phyloP scores from a whole-genome alignment of 2,888 invertebrate species.

The Aelia acuminata region DNA sequence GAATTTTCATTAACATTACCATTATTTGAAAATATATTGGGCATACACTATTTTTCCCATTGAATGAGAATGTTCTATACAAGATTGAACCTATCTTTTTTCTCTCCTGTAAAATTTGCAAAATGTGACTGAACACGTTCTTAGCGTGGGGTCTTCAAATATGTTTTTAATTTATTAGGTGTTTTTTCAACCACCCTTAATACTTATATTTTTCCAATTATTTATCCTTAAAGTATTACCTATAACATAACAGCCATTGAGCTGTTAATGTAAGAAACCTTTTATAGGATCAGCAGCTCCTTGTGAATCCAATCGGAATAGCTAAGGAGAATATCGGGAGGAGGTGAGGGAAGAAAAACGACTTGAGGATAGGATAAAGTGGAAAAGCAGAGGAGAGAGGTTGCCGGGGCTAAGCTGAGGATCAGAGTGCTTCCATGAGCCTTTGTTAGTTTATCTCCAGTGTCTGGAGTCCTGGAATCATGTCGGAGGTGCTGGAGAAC shows the following conservation, averaged over 20 bases:
- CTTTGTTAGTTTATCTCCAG: conserved; percentile 29
- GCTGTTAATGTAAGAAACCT: neutral
- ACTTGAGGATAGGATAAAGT: neutral
- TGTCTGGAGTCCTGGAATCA: neutral
- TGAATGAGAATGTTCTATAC: too few relatives aligned
- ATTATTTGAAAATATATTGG: too few relatives aligned
- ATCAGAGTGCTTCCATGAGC: neutral
- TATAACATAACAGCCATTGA: too few relatives aligned
- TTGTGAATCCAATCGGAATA: neutral
- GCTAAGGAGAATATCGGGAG: neutral
- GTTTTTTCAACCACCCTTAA: too few relatives aligned
- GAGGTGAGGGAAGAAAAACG: neutral
- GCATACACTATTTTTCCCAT: too few relatives aligned
- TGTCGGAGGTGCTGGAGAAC: neutral
- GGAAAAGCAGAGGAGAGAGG: neutral
- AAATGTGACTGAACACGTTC: too few relatives aligned
- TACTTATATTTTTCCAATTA: too few relatives aligned
- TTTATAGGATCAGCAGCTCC: neutral
- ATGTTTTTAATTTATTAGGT: too few relatives aligned
- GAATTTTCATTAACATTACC: too few relatives aligned
- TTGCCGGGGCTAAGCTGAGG: neutral
- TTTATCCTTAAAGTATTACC: neutral
- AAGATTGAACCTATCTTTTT: too few relatives aligned
- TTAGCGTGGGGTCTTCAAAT: too few relatives aligned
- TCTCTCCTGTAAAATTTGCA: too few relatives aligned